Conservation (phyloP, 1,140 invertebrate species). For the Hetaerina americana region DNA sequence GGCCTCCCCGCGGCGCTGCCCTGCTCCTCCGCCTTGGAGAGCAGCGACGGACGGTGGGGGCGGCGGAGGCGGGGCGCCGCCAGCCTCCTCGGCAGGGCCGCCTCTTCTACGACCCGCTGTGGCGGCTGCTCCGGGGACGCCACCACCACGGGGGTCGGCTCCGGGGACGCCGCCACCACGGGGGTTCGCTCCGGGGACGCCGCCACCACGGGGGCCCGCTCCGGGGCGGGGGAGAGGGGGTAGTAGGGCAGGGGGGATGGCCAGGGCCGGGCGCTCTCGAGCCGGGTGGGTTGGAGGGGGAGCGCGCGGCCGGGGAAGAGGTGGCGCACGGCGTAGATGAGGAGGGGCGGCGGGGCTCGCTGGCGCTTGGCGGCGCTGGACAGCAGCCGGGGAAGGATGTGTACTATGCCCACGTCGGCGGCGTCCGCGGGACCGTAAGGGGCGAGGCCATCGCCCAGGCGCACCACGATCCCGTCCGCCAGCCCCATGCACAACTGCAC, state of each 20-base stretch:
- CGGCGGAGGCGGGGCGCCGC: not conserved
- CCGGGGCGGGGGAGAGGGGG: not conserved
- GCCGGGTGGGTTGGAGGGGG: not conserved
- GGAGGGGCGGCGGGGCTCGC: not conserved
- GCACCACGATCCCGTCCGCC: not conserved
- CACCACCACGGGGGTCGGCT: not conserved
- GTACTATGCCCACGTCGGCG: no score
- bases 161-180: not conserved
- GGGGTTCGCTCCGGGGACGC: not conserved
- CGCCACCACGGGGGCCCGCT: not conserved
- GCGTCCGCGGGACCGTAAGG: not conserved
- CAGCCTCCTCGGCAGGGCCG: not conserved
- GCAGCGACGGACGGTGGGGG: not conserved
- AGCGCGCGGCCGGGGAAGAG: not conserved
- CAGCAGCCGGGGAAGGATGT: no score
- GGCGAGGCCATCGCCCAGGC: not conserved
- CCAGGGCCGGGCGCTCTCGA: not conserved
- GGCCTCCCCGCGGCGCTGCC: slow-evolving; percentile 44
- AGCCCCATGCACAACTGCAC: not conserved
- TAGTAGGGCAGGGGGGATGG: not conserved
- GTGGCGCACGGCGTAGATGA: not conserved
- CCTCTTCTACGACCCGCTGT: not conserved
- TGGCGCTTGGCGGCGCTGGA: not conserved
- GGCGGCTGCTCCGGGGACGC: not conserved
- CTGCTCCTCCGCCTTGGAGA: not conserved